Evolutionary conservation across 2,888 invertebrate genomes (phyloP).

Genomic region (Crossocerus cetratus): DNA sequence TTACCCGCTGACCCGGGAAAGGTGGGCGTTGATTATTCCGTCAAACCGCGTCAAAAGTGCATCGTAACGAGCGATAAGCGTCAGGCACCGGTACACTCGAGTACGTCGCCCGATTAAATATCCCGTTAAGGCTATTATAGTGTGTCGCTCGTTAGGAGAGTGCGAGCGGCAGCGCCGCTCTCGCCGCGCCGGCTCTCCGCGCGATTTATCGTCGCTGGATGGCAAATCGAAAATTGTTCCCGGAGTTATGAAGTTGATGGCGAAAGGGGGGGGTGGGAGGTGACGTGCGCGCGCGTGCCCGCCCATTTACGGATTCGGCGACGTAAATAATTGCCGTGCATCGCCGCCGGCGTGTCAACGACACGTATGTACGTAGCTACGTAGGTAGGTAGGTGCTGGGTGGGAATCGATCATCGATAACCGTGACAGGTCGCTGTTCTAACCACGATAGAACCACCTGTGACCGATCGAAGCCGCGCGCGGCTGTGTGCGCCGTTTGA

Average conservation of each 20-base stretch:
- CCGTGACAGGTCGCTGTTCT: conserved; percentile 26
- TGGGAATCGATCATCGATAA: conserved; percentile 57
- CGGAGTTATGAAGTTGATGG: conserved; percentile 35
- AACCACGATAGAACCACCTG: too few relatives aligned
- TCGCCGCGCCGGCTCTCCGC: conserved; percentile 10
- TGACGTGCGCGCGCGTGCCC: background rate
- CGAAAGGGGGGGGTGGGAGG: background rate
- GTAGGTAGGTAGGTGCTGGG: conserved; percentile 27
- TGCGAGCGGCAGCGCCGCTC: background rate
- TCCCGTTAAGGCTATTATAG: conserved; percentile 3
- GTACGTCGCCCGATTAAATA: background rate
- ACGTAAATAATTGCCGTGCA: conserved; percentile 50
- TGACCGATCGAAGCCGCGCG: too few relatives aligned
- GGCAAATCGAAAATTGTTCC: conserved; percentile 19
- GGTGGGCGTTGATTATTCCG: background rate
- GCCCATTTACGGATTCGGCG: conserved; percentile 44
- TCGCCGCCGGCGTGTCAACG: conserved; percentile 36
- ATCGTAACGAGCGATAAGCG: conserved; percentile 3
- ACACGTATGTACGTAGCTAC: conserved; percentile 31
- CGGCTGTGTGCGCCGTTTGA: too few relatives aligned
- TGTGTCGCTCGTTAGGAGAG: background rate
- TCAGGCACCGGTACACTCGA: background rate
- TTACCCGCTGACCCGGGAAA: background rate
- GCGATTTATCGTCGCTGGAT: conserved; percentile 5
- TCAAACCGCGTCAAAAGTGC: background rate